Base-by-base conservation (phyloP, 2,888 invertebrate species). In the Callyntrura sp. region DNA sequence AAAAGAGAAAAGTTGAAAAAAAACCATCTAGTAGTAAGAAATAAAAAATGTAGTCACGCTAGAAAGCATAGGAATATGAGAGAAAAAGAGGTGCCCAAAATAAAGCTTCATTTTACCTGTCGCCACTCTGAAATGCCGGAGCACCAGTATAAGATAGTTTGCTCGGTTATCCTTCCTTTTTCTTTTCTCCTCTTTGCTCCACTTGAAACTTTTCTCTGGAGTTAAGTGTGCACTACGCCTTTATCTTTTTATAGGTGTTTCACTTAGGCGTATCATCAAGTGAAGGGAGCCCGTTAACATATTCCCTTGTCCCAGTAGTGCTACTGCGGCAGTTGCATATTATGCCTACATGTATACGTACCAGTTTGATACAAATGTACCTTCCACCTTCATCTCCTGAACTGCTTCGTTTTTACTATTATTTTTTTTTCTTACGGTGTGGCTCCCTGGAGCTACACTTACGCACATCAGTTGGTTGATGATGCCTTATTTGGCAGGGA, bases 71-170 rank as follows among this genome's bases (percentile, higher is more conserved):
- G 45, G 20, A 70, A 45, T 45, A 45, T 45, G 14, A 25, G 62
- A 35, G 8, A 68, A 35, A n/a, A 68, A 68, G 35, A 43, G 35
- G 43, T 68, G 20, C 17, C 17, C 60, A 17, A 8, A 8, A 60
- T 20, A 83, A 65, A 73, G 84, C 84, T 76, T 25, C 45, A 76
- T 85, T 84, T 85, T 86, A 78, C 86, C 86, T 86, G 86, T 86
- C 78, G 62, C 78, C 86, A 20, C 78, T 85, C 45, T 17, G 8
- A 85, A 43, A 76, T 45, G n/a, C 73, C 28, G 57, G 23, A 55
- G 14, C 20, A 55, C 51, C 20, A 17, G 17, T 73, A 35, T 35
- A 6, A 35, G 35, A n/a, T 9, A 25, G 45, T 76, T 76, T 68
- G 12, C 78, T 2, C 25, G 12, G 45, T n/a, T 28, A n/a, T 60